Evolutionary conservation across 2,113 vertebrate species (phyloP).

Genomic region (Smithornis capensis): DNA sequence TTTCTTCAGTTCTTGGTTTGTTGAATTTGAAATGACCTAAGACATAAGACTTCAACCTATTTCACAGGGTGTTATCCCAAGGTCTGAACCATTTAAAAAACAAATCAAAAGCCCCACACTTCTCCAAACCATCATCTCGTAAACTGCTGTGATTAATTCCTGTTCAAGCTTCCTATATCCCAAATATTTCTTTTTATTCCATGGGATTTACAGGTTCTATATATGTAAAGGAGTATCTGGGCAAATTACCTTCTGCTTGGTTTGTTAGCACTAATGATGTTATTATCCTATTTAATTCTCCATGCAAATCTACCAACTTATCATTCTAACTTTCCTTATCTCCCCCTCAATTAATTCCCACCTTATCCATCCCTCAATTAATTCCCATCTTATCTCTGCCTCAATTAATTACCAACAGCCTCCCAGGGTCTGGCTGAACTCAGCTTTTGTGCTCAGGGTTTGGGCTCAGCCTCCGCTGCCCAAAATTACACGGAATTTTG

Average conservation of each 20-base stretch:
- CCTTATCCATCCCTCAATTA: background rate
- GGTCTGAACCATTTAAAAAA: background rate
- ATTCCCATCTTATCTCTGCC: background rate
- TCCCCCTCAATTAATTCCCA: background rate
- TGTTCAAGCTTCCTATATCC: background rate
- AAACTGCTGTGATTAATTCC: background rate
- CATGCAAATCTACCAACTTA: background rate
- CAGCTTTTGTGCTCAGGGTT: background rate
- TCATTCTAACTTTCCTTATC: background rate
- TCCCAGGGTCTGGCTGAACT: background rate
- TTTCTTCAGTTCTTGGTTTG: background rate
- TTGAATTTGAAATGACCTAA: background rate
- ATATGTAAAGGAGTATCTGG: background rate
- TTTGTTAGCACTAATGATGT: background rate
- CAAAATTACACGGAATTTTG: fast-evolving
- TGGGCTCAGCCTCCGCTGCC: background rate
- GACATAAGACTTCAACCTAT: background rate
- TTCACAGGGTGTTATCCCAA: background rate
- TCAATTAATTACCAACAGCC: background rate
- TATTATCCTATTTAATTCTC: background rate
- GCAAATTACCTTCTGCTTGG: background rate
- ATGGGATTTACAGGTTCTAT: background rate
- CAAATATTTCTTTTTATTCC: background rate
- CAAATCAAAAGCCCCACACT: fast-evolving
- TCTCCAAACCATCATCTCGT: background rate